Evolutionary conservation across 2,797 vertebrate species (phyloP).

Genomic region (Gymnocypris eckloni): DNA sequence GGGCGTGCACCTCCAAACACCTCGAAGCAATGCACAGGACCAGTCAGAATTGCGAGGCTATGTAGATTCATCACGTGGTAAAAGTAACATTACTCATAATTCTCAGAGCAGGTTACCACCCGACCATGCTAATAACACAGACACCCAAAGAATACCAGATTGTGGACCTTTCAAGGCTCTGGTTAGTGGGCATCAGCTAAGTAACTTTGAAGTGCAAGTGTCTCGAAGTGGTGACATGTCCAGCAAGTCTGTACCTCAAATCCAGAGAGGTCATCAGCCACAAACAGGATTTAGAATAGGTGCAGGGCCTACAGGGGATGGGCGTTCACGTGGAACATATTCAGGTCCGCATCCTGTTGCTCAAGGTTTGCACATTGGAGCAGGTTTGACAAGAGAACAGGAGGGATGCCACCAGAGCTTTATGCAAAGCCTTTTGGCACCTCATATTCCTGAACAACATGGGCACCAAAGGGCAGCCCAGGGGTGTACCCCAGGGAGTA

Average conservation of each 20-base stretch:
- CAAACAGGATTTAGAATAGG: conserved; percentile 89
- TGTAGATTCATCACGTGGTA: conserved; percentile 90
- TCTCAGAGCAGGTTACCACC: conserved; percentile 85
- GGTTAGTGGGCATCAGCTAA: conserved; percentile 79
- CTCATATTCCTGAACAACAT: conserved; percentile 91
- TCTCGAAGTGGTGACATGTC: conserved; percentile 90
- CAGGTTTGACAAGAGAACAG: conserved; percentile 83
- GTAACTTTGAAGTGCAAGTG: conserved; percentile 89
- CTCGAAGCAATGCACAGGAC: conserved; percentile 82
- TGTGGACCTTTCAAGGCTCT: conserved; percentile 91
- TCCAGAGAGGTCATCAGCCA: conserved; percentile 87
- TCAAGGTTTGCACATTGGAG: conserved; percentile 86
- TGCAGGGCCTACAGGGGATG: conserved; percentile 82
- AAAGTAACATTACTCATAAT: conserved; percentile 86
- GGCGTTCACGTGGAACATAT: conserved; percentile 88
- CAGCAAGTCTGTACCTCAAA: conserved; percentile 82
- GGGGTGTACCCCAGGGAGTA: conserved; percentile 87
- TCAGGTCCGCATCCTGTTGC: conserved; percentile 83
- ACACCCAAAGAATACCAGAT: conserved; percentile 88
- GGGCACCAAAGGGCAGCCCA: conserved; percentile 88
- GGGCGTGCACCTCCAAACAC: conserved; percentile 86
- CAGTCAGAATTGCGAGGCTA: conserved; percentile 93
- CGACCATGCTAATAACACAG: conserved; percentile 83
- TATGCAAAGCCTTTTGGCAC: conserved; percentile 94
- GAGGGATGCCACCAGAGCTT: conserved; percentile 96